phyloP scores from a whole-genome alignment of 2,888 invertebrate genomes.

The Drosophila borborema region DNA sequence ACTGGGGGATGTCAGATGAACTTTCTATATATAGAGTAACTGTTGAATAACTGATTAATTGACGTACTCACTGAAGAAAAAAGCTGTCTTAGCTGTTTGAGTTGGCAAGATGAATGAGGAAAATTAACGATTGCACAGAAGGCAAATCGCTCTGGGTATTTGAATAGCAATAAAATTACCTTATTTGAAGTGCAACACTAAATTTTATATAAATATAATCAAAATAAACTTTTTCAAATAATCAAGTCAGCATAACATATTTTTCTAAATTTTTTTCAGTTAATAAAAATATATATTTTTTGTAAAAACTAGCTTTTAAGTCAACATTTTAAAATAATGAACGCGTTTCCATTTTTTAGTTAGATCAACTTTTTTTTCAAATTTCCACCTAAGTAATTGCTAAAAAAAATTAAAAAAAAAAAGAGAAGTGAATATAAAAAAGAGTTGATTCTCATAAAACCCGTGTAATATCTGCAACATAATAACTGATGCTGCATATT shows the following conservation, averaged over 20 bases:
- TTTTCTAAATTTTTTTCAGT: background rate
- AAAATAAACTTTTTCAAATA: background rate
- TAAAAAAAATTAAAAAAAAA: background rate
- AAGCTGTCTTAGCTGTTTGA: background rate
- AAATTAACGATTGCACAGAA: background rate
- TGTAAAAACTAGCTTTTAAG: background rate
- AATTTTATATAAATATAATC: background rate
- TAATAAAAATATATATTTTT: background rate
- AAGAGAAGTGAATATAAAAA: background rate
- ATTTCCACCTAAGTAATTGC: background rate
- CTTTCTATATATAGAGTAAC: background rate
- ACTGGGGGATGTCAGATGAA: background rate
- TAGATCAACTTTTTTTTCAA: background rate
- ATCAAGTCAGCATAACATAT: background rate
- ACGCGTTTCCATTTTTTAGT: background rate
- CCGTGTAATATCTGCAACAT: constrained; percentile 2
- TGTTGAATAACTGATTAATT: background rate
- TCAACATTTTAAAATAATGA: constrained; percentile 10
- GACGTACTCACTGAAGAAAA: background rate
- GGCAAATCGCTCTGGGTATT: background rate
- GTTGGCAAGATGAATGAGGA: background rate
- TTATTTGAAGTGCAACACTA: background rate
- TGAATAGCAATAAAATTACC: too few relatives aligned
- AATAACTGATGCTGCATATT: constrained; percentile 18
- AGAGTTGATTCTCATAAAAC: background rate